Evolutionary conservation across 2,113 vertebrate species (phyloP).

Genomic region (Odontophorus gujanensis): DNA sequence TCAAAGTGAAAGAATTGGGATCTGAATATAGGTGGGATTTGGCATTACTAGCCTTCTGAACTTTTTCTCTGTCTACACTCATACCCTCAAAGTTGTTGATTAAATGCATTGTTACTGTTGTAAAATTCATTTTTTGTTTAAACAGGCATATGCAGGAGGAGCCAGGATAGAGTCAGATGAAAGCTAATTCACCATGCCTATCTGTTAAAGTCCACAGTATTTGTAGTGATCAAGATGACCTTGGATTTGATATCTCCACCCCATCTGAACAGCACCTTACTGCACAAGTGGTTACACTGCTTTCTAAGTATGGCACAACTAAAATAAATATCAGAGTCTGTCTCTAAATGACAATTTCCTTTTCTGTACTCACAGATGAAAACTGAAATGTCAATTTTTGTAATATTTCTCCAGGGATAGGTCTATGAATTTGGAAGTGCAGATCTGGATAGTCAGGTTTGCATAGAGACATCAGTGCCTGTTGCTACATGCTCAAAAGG

Average conservation of each 20-base stretch:
- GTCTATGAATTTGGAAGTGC: not conserved
- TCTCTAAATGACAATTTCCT: not conserved
- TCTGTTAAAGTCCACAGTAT: not conserved
- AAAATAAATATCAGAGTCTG: not conserved
- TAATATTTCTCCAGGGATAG: not conserved
- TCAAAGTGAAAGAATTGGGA: not conserved
- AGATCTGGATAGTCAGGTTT: not conserved
- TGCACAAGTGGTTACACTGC: not conserved
- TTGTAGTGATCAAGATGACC: not conserved
- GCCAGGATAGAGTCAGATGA: not conserved
- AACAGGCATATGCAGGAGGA: not conserved
- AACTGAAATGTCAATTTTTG: not conserved
- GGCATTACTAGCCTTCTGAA: not conserved
- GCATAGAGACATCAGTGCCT: constrained; percentile 13
- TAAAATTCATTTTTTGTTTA: not conserved
- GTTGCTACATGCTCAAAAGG: constrained; percentile 27
- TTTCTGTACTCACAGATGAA: not conserved
- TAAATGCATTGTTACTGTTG: not conserved
- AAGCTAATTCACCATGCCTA: not conserved
- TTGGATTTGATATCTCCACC: not conserved
- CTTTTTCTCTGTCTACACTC: not conserved
- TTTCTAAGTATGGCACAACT: not conserved
- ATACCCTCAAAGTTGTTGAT: not conserved
- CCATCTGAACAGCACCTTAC: not conserved
- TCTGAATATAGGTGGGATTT: not conserved